Conservation (phyloP, 2,113 vertebrate species). For the Cephalopholis sonnerati region DNA sequence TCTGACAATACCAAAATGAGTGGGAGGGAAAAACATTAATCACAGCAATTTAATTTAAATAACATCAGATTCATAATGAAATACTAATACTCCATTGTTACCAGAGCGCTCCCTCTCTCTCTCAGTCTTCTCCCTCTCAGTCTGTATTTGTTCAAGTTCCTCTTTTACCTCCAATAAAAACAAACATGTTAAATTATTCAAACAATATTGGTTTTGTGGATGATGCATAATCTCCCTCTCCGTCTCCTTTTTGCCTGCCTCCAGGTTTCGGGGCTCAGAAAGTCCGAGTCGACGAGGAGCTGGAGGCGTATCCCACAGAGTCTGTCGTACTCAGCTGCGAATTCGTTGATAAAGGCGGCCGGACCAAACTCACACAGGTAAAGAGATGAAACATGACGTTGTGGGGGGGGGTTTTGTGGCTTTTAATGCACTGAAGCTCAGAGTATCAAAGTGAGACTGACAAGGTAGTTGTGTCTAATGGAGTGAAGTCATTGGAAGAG, state of each 20-base stretch:
- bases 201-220: slow-evolving; percentile 17
- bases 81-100: background rate
- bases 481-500: background rate
- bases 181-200: slow-evolving; percentile 32
- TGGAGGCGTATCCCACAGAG: slow-evolving; percentile 79
- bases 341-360: slow-evolving; percentile 70
- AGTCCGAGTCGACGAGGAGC: slow-evolving; percentile 77
- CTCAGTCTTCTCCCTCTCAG: background rate
- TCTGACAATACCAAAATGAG: slow-evolving; percentile 9
- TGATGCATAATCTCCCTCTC: slow-evolving; percentile 3
- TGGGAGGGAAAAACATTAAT: slow-evolving; percentile 26
- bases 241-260: slow-evolving; percentile 3
- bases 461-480: background rate
- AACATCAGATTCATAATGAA: slow-evolving; percentile 7
- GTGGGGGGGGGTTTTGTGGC: background rate
- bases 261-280: slow-evolving; percentile 75
- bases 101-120: background rate
- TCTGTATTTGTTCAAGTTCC: slow-evolving; percentile 6
- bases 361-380: slow-evolving; percentile 84
- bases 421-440: background rate
- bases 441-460: background rate
- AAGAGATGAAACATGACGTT: background rate
- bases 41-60: background rate
- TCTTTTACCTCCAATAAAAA: background rate
- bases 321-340: slow-evolving; percentile 80